phyloP scores from a whole-genome alignment of 92 coral and sea anemone genomes.

The Meandrina meandrites region DNA sequence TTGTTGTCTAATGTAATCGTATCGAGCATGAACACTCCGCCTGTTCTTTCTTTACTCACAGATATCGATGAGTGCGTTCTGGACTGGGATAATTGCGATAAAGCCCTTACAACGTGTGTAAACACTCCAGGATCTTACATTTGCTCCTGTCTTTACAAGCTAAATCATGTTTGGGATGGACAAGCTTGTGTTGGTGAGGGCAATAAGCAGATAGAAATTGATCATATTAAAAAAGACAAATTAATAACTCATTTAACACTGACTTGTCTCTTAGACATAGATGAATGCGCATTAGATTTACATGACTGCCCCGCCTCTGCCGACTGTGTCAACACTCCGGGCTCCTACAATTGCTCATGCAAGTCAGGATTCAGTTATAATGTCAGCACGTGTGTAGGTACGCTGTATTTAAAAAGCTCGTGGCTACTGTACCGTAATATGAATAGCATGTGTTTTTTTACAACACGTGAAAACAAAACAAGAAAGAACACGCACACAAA shows the following conservation, averaged over 20 bases:
- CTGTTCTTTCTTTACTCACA: neutral
- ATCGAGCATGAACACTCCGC: neutral
- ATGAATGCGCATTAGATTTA: constrained; percentile 19
- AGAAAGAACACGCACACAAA: too few species aligned
- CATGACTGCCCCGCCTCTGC: constrained; percentile 19
- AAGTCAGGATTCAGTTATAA: constrained; percentile 25
- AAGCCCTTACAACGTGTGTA: constrained; percentile 18
- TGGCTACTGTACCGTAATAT: neutral
- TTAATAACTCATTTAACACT: too few species aligned
- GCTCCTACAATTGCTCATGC: constrained; percentile 45
- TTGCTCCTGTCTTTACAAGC: constrained; percentile 16
- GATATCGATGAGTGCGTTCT: constrained; percentile 45
- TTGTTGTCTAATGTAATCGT: neutral
- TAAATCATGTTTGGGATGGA: constrained; percentile 23
- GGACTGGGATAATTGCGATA: constrained; percentile 28
- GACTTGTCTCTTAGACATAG: constrained; percentile 1
- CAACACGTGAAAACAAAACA: too few species aligned
- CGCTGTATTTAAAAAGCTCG: neutral
- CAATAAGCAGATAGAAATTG: neutral
- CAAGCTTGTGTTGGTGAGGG: constrained; percentile 12
- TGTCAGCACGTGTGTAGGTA: constrained; percentile 41
- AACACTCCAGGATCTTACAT: constrained; percentile 36
- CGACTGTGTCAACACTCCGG: constrained; percentile 29
- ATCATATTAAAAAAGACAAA: neutral
- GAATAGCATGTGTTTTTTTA: neutral